These are phyloP conservation scores for Pachycephala philippinensis DNA, from an alignment of 2,113 vertebrate genomes.

Conservation along the genomic window DNA sequence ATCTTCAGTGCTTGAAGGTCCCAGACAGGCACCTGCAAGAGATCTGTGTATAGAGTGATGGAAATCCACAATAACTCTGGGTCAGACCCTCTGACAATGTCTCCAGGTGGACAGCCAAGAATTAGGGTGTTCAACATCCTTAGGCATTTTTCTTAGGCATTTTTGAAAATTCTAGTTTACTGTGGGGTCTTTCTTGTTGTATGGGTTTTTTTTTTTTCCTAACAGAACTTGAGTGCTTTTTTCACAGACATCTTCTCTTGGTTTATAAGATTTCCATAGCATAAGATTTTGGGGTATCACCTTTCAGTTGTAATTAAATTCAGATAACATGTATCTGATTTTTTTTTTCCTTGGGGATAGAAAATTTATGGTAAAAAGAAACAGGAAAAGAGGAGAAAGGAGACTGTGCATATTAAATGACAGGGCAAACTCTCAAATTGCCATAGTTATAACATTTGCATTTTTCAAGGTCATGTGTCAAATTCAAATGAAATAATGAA, in stretches of 20 bases:
- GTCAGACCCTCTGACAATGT: background rate
- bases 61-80: background rate
- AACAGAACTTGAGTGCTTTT: background rate
- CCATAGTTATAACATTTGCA: background rate
- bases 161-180: background rate
- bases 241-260: background rate
- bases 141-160: background rate
- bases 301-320: background rate
- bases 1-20: background rate
- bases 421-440: background rate
- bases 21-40: background rate
- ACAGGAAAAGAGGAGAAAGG: background rate
- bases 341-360: background rate
- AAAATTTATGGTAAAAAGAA: background rate
- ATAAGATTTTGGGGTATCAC: background rate
- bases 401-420: background rate
- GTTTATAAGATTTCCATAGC: background rate
- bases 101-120: background rate
- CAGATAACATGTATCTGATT: background rate
- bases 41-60: background rate
- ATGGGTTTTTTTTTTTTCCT: background rate
- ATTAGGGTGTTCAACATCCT: background rate
- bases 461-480: conserved; percentile 51
- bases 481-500: conserved; percentile 37
- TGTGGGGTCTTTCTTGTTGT: too few relatives aligned